These are phyloP conservation scores for Acleris laterana DNA, from an alignment of 2,888 invertebrate species.

Conservation along the genomic window DNA sequence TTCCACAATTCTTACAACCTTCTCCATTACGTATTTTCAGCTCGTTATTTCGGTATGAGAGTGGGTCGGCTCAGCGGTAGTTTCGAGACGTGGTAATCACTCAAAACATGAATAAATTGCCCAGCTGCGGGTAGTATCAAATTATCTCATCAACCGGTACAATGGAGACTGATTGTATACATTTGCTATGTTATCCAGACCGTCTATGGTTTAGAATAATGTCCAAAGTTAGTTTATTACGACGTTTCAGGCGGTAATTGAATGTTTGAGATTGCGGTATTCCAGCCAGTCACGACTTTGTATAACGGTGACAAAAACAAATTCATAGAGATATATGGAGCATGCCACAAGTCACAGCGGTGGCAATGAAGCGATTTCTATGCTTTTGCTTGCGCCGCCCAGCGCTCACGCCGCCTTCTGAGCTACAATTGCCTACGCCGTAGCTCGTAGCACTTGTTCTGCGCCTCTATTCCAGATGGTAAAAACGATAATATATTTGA, in stretches of 20 bases:
- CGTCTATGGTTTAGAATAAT: not conserved
- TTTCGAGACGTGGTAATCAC: conserved; percentile 20
- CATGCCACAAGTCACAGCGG: too few species aligned
- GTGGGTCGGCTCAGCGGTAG: not conserved
- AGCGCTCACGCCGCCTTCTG: too few species aligned
- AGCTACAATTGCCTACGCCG: conserved; percentile 1
- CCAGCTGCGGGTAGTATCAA: conserved; percentile 21
- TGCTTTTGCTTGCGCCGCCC: too few species aligned
- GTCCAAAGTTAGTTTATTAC: not conserved
- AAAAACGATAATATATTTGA: too few species aligned
- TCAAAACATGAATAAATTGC: conserved; percentile 33
- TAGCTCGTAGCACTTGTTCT: conserved; percentile 1
- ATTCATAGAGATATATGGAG: too few species aligned
- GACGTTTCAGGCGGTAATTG: not conserved
- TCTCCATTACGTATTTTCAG: not conserved
- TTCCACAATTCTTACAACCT: too few species aligned
- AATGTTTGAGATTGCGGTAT: not conserved
- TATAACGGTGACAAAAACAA: too few species aligned
- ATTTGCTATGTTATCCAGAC: conserved; percentile 5
- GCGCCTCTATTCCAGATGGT: too few species aligned
- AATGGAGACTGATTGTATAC: conserved; percentile 28
- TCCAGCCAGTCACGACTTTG: too few species aligned
- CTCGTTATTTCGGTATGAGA: conserved; percentile 18
- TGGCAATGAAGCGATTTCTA: too few species aligned
- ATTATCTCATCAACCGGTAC: conserved; percentile 22